Base-by-base conservation (phyloP, 2,113 vertebrate genomes). In the Vulpes ferrilata region DNA sequence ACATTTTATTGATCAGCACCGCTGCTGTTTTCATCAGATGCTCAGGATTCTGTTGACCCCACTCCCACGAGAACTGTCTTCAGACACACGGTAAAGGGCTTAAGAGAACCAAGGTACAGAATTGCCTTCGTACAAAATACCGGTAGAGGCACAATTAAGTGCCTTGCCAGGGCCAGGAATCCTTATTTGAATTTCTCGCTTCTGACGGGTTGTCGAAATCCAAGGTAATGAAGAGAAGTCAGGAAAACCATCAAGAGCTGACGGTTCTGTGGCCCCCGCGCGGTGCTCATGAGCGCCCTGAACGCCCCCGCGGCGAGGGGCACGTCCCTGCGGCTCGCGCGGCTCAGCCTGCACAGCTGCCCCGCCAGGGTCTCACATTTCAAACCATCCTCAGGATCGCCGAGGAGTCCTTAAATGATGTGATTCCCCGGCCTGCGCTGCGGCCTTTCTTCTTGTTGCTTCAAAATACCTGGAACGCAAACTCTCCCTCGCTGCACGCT, bases 401-500 rank as follows among this genome's bases (percentile, higher is more conserved):
- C 51, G 4, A 38, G 62, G 92, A 69, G 48, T 64, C 15, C 23
- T 86, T 93, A 96, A 97, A 74, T 53, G 3, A 23, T 43, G 11
- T 7, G 90, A n/a, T 51, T 93, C 27, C 0, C 2, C 16, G 25
- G 95, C 69, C 55, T 19, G 15, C 96, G 13, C 16, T 7, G 3
- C 7, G 67, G 11, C 8, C 1, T 30, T 88, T 90, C 60, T 32
- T 84, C 2, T 51, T 79, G 27, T 2, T 78, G 30, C 15, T 8
- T 35, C 51, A 84, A 97, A 94, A 25, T 9, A 69, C 23, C 67
- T 27, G 0, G 1, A 78, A 20, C 79, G 1, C 25, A 7, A 57
- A 48, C 35, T 4, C 30, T 15, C 1, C 0, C 0, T 15, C 74
- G 3, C 38, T 55, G 35, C 78, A 5, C 8, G 0, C 55, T 17